phyloP scores from a whole-genome alignment of 2,888 invertebrate species.

The Hemistola chrysoprasaria region DNA sequence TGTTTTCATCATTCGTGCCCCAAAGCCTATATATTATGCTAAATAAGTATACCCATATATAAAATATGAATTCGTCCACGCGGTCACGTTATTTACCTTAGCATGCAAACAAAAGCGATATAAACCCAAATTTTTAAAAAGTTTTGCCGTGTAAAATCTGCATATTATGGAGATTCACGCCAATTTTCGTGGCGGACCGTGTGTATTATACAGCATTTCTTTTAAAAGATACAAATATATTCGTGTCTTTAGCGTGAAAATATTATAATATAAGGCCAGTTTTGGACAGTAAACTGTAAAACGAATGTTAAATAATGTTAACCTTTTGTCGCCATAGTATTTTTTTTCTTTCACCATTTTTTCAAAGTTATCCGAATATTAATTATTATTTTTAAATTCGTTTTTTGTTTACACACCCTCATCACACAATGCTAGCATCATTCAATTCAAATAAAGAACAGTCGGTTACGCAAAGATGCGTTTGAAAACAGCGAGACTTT shows the following conservation, averaged over 20 bases:
- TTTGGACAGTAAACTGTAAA: too few species aligned
- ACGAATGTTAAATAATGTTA: too few species aligned
- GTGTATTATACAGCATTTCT: slow-evolving; percentile 17
- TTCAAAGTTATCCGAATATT: too few species aligned
- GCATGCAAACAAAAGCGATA: slow-evolving; percentile 12
- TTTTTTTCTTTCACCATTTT: too few species aligned
- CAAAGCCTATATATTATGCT: too few species aligned
- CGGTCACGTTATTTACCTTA: slow-evolving; percentile 3
- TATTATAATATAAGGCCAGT: too few species aligned
- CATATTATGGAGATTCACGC: slow-evolving; percentile 61
- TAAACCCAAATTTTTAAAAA: slow-evolving; percentile 23
- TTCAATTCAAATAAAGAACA: slow-evolving; percentile 64
- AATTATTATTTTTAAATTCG: not conserved
- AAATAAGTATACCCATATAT: too few species aligned
- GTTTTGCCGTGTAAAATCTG: slow-evolving; percentile 46
- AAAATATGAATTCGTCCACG: slow-evolving; percentile 2
- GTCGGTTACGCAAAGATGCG: slow-evolving; percentile 69
- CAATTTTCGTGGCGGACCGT: slow-evolving; percentile 39
- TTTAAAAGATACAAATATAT: slow-evolving; percentile 40
- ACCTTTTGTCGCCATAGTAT: slow-evolving; percentile 1
- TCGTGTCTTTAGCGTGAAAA: slow-evolving; percentile 29
- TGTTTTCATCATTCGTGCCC: too few species aligned
- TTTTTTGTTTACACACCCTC: slow-evolving; percentile 21
- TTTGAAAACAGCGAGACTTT: slow-evolving; percentile 56
- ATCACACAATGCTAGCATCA: slow-evolving; percentile 43